Base-by-base conservation (phyloP, 2,797 vertebrate genomes). In the Amniataba percoides region DNA sequence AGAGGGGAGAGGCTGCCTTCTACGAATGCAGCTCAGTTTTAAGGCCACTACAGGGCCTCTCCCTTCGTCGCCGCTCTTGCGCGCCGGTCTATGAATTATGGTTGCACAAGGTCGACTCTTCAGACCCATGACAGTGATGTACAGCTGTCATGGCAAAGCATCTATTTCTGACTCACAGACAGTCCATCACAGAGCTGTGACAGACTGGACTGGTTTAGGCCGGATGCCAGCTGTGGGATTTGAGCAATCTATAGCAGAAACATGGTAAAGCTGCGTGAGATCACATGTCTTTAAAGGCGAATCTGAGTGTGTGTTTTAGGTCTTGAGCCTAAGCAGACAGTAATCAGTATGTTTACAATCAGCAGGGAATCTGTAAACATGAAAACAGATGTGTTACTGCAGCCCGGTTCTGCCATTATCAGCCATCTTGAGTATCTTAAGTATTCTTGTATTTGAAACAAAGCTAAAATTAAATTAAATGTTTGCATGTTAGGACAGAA, bases 91-190 rank as follows among this genome's bases (percentile, higher is more conserved):
- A 34, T 51, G 18, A 15, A 67, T 70, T 65, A 27, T 51, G 72
- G 34, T 78, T 34, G 40, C 19, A 52, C 40, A 73, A 85, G 72
- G 73, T 82, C 71, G 75, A 56, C 74, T 34, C 43, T 21, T 70
- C 58, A 64, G 45, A 56, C 31, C 8, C 23, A 36, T 53, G 59
- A 84, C 74, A 75, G 68, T 67, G 83, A 84, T 62, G 78, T 64
- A 49, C 78, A 78, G 74, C 83, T 87, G 86, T 88, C 84, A 73
- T 15, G 57, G 45, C 66, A 67, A 53, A 80, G 63, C 59, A 34
- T 64, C 52, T 40, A 53, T 19, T 73, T 69, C 68, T 74, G 85
- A 81, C 52, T 31, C 73, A 78, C 48, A 34, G 63, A 55, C 74
- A 55, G 68, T 23, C 53, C 40, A n/a, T 80, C 65, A 56, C 0